Evolutionary conservation across 2,888 invertebrate species (phyloP), one percentile per base, ranked within the genome.

Genomic region (Callimorpha dominula): DNA sequence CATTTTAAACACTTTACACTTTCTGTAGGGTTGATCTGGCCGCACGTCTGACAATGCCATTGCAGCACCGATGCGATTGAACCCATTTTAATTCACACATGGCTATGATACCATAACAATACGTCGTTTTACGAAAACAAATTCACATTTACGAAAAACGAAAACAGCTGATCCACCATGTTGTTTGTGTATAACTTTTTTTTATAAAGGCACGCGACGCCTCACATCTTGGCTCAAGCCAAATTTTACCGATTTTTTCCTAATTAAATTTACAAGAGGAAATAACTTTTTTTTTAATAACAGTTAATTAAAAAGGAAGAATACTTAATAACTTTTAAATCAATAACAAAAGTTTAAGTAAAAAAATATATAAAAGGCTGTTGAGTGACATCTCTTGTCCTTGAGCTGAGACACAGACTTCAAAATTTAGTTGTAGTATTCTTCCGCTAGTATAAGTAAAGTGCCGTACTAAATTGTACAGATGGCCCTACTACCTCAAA

Each of bases 41-140:
- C 97, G 96, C 98, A 98, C 95, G 97, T 97, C 94, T 97, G 97
- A 96, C 98, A 98, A 96, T 98, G 97, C 98, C 98, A 98, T 96
- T 98, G 98, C 94, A 98, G 97, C 96, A 98, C 98, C 94, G 98
- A 98, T 96, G 98, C 98, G 96, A 98, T 98, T 94, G 98, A 98
- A 96, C 98, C 98, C 98, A 98, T 98, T 95, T 94, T 95, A 96
- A 93, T 94, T 94, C 93, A 95, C 93, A 93, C 96, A 96, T 96
- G 96, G 95, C 95, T 96, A 96, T 90, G 90, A 90, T 88, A 95
- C 95, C 95, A 95, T 95, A 92, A 91, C 93, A 94, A 89, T 87
- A 87, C 93, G 86, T 90, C 91, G 90, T 93, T 94, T 93, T 93
- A 91, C 81, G 85, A 91, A 93, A 95, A 94, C 87, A 93, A 93